Evolutionary conservation across 2,888 invertebrate genomes (phyloP), one percentile per base, ranked within the genome.

Genomic region (Nephrotoma guestfalica): DNA sequence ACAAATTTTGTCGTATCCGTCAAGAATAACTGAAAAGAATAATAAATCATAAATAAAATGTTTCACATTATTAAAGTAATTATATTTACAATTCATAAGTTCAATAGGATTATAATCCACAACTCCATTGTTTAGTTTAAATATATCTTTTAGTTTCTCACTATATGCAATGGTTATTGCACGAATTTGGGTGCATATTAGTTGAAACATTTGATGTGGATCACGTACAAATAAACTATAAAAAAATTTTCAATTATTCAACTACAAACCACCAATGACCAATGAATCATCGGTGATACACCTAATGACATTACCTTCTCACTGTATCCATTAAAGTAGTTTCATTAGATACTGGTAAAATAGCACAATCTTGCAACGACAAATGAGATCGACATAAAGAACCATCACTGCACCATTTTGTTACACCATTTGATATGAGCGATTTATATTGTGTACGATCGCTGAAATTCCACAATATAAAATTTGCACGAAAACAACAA

Each of bases 141-240:
- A 91, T 88, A 93, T 93, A 90, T 91, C 90, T 43, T 90, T 89
- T 88, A 92, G 89, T 83, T 91, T 91, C 88, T 90, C 91, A 85
- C 90, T 90, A 88, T 94, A 95, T 88, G 94, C 93, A 88, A 94
- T 93, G 71, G 95, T 93, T 90, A 94, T 93, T 89, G 94, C 94
- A 89, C 94, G 93, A 15, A 94, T 93, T 90, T 94, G 94, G 88
- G 93, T 93, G 89, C 94, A 94, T 88, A 95, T 91, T 89, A 94
- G 92, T 91, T 94, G 93, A 89, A 94, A 94, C 88, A 95, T 90
- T 89, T 94, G 93, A 90, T 94, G 94, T 47, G 94, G 93, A 91
- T 95, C 94, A 40, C 86, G 30, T 41, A 57, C 15, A 11, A 57
- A 86, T 15, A 86, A 57, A 42, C 86, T 86, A 15, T 15, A 57